A percentile compares a stretch with the other conserved stretches of the same genome.
Conservation (phyloP, 2,113 vertebrate species). For the Dromaius novaehollandiae region DNA sequence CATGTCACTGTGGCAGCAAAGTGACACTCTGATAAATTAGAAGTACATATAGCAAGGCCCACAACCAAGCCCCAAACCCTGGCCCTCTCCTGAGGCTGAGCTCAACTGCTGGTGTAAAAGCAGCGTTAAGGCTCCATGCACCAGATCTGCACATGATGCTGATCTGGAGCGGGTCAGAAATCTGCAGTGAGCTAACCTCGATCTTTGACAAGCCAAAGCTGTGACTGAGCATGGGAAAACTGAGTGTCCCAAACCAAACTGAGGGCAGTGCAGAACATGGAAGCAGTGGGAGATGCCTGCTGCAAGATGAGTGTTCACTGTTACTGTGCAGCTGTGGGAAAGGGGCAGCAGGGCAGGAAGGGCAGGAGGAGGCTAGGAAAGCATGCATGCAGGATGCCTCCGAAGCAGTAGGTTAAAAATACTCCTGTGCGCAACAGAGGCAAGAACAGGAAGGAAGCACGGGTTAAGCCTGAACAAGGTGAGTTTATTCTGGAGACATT, state of each 20-base stretch:
- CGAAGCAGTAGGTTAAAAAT: slow-evolving; percentile 50
- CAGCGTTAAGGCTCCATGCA: neutral
- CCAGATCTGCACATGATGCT: neutral
- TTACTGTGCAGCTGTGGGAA: neutral
- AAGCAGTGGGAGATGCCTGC: neutral
- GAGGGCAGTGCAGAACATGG: neutral
- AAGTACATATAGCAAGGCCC: too few relatives aligned
- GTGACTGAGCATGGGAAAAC: neutral
- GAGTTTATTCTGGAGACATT: neutral
- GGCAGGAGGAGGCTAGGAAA: neutral
- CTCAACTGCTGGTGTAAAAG: neutral
- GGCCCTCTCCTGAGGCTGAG: neutral
- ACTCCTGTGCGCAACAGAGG: slow-evolving; percentile 29
- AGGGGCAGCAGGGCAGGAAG: neutral
- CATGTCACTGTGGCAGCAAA: neutral
- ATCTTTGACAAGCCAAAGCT: neutral
- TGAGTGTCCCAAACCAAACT: neutral
- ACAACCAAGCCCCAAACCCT: neutral
- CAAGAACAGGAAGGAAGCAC: slow-evolving; percentile 73
- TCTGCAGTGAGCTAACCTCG: neutral
- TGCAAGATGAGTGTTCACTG: neutral
- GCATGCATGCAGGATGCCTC: neutral
- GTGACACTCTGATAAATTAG: too few relatives aligned
- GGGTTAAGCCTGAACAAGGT: slow-evolving; percentile 15
- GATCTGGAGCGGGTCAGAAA: neutral